A percentile compares a stretch with the other conserved stretches of the same genome.
These are phyloP conservation scores for Gymnothorax javanicus DNA, from an alignment of 2,797 vertebrate species.

Conservation along the genomic window DNA sequence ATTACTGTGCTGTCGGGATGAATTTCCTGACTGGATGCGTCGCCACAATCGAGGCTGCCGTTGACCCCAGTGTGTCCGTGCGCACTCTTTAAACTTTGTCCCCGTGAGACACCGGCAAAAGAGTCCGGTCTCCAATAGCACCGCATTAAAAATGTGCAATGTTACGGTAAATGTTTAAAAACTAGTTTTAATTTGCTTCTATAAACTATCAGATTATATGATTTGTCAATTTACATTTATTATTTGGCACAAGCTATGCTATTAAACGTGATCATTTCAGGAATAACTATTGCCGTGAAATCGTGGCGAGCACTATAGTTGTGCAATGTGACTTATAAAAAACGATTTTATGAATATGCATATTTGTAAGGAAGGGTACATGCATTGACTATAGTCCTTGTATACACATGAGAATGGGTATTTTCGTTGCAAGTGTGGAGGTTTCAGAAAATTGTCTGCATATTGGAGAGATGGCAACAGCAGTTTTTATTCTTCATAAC, in stretches of 20 bases:
- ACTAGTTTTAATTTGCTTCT: conserved; percentile 72
- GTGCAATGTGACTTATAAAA: not conserved
- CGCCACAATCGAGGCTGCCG: conserved; percentile 75
- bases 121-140: conserved; percentile 50
- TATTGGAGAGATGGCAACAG: not conserved
- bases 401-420: not conserved
- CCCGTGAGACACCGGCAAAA: conserved; percentile 51
- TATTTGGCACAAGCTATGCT: conserved; percentile 50
- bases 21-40: conserved; percentile 85
- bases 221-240: conserved; percentile 61
- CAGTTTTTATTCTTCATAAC: not conserved
- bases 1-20: conserved; percentile 80
- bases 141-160: conserved; percentile 47
- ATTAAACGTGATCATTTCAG: not conserved
- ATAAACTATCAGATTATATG: conserved; percentile 54
- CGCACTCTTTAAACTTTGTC: conserved; percentile 64
- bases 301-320: not conserved
- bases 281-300: not conserved
- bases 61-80: conserved; percentile 75
- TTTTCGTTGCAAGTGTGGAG: not conserved
- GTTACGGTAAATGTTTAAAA: conserved; percentile 65
- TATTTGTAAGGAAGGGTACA: not conserved
- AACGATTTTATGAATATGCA: not conserved
- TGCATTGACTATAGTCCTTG: not conserved
- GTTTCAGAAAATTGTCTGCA: not conserved